A percentile compares a stretch with the other conserved stretches of the same genome.
phyloP scores from a whole-genome alignment of 2,113 vertebrate genomes.

The Tyrannus savana region DNA sequence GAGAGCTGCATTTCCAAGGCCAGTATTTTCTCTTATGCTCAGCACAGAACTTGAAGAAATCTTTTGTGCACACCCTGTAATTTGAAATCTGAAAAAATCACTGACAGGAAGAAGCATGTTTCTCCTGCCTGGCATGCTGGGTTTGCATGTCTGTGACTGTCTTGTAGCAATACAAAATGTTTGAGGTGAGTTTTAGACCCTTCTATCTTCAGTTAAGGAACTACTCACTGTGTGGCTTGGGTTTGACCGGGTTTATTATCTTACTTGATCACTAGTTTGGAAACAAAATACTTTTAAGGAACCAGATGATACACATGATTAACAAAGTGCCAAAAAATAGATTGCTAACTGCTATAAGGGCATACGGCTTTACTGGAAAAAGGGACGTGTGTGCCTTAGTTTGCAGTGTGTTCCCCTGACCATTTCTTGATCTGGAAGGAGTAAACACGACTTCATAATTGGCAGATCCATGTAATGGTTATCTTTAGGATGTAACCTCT shows the following conservation, averaged over 20 bases:
- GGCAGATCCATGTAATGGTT: neutral
- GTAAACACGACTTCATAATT: neutral
- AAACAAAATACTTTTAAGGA: neutral
- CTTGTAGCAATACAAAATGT: neutral
- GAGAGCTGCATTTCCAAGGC: neutral
- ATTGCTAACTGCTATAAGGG: neutral
- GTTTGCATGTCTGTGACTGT: conserved; percentile 3
- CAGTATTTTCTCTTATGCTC: conserved; percentile 9
- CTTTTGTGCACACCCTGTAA: neutral
- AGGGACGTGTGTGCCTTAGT: neutral
- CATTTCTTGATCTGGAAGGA: neutral
- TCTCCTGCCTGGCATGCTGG: neutral
- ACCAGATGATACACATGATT: neutral
- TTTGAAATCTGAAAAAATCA: conserved; percentile 46
- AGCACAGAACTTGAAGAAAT: conserved; percentile 5
- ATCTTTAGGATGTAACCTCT: neutral
- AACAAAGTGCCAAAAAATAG: neutral
- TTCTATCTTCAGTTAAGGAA: neutral
- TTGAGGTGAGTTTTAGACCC: neutral
- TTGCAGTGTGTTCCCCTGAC: neutral
- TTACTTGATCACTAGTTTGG: neutral
- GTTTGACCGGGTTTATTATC: neutral
- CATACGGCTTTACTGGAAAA: neutral
- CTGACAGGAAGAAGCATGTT: neutral
- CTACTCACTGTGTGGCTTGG: neutral